phyloP scores from a whole-genome alignment of 2,888 invertebrate species.

The Heliconius hortense region DNA sequence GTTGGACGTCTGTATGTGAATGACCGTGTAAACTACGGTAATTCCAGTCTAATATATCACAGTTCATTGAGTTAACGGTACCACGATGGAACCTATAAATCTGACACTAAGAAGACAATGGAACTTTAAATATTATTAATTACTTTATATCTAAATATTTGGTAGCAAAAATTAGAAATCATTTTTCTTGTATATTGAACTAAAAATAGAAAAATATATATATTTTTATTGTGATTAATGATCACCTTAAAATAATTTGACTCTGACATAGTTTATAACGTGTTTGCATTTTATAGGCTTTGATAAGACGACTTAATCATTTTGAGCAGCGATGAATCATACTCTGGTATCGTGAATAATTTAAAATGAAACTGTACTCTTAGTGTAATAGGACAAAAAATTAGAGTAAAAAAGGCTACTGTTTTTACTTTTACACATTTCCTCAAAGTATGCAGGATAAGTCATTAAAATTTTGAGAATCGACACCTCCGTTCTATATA shows the following conservation, averaged over 20 bases:
- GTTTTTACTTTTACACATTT: not conserved
- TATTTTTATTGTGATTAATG: not conserved
- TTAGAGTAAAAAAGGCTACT: not conserved
- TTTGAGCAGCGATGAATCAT: slow-evolving; percentile 6
- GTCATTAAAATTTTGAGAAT: not conserved
- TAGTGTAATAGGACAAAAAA: not conserved
- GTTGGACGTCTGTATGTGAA: slow-evolving; percentile 33
- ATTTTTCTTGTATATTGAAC: not conserved
- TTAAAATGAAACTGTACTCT: not conserved
- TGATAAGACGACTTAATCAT: slow-evolving; percentile 8
- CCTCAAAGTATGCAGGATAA: not conserved
- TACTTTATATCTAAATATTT: not conserved
- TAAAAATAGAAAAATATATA: not conserved
- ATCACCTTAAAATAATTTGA: not conserved
- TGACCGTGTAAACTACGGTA: slow-evolving; percentile 30
- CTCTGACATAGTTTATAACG: not conserved
- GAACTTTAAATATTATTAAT: slow-evolving; percentile 9
- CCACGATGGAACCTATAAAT: slow-evolving; percentile 33
- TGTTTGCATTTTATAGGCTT: not conserved
- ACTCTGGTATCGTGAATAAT: not conserved
- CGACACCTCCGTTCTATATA: not conserved
- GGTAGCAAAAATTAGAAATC: not conserved
- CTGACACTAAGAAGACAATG: slow-evolving; percentile 13
- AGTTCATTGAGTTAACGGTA: slow-evolving; percentile 44
- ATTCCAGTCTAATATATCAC: slow-evolving; percentile 23